Evolutionary conservation across 2,888 invertebrate genomes (phyloP), one percentile per base, ranked within the genome.

Genomic region (Catocala fraxini): DNA sequence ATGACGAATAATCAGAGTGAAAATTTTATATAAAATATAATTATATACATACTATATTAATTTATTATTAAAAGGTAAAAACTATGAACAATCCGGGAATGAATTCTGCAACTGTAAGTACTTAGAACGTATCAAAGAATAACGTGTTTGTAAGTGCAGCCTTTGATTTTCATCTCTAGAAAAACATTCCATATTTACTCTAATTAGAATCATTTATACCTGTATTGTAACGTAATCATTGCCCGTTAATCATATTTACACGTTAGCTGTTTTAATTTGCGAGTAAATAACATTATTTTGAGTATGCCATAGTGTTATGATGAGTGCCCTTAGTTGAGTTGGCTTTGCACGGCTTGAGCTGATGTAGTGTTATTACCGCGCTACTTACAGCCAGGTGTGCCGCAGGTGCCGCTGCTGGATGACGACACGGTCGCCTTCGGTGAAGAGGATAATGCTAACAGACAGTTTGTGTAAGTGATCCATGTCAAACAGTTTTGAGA

Each of bases 401-500:
- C 95, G 59, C 93, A 98, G 98, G 97, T 97, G 94, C 97, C 98
- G 85, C 93, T 98, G 80, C 95, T 98, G 83, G 97, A 97, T 79
- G 97, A 98, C 84, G 98, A 98, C 90, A 97, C 97, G 35, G 95
- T 98, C 73, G 97, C 97, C 49, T 98, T 98, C 81, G 98, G 98
- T 0, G 98, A 98, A 71, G 98, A 98, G 88, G 97, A 97, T 80
- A 95, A 96, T 57, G 91, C 90, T 25, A 86, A 80, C 61, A 94
- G 95, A 71, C 88, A 88, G 66, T 92, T 93, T 84, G 89, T 93
- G 94, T 94, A 72, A 93, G 93, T 91, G 55, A 10, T 46, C 11
- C 11, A 11, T 42, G 42, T 46, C n/a, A 45, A 45, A 12, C 12
- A 45, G 12, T 12, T 7, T 39, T 7, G 35, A 25, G 25, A 4